Percentiles rank a stretch among this genome's conserved stretches.
These are phyloP conservation scores for Hydrotaea cyrtoneurina DNA, from an alignment of 2,888 invertebrate species.

Conservation along the genomic window DNA sequence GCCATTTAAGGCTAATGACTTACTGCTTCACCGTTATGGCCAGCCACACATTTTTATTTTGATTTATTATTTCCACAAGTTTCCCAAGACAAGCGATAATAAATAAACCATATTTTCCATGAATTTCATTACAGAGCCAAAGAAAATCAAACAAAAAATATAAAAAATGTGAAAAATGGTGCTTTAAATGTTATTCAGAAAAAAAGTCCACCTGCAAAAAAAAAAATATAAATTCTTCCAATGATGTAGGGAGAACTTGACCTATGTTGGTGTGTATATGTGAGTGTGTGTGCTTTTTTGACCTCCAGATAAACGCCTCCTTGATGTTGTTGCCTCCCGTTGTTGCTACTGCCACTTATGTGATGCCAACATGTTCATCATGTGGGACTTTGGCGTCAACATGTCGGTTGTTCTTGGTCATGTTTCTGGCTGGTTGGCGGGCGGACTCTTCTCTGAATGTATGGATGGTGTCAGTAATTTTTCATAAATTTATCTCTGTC, in stretches of 20 bases:
- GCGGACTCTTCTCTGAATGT: background rate
- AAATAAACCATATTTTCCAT: background rate
- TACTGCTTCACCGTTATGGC: background rate
- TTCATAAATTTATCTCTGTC: constrained; percentile 53
- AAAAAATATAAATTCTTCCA: background rate
- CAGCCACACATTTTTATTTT: background rate
- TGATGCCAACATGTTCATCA: background rate
- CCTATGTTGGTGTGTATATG: background rate
- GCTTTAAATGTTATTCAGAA: background rate
- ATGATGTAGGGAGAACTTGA: background rate
- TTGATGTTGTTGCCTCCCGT: background rate
- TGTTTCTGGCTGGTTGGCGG: background rate
- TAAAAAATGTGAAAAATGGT: background rate
- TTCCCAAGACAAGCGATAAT: background rate
- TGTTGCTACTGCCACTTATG: constrained; percentile 2
- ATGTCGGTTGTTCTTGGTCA: background rate
- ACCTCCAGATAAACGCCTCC: background rate
- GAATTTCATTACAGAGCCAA: background rate
- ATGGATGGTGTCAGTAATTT: constrained; percentile 34
- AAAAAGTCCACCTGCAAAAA: background rate
- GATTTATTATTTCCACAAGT: background rate
- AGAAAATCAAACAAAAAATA: background rate
- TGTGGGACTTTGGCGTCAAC: background rate
- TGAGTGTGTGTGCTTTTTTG: background rate
- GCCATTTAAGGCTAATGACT: background rate